Evolutionary conservation across 2,888 invertebrate genomes (phyloP), one percentile per base, ranked within the genome.

Genomic region (Apamea monoglypha): DNA sequence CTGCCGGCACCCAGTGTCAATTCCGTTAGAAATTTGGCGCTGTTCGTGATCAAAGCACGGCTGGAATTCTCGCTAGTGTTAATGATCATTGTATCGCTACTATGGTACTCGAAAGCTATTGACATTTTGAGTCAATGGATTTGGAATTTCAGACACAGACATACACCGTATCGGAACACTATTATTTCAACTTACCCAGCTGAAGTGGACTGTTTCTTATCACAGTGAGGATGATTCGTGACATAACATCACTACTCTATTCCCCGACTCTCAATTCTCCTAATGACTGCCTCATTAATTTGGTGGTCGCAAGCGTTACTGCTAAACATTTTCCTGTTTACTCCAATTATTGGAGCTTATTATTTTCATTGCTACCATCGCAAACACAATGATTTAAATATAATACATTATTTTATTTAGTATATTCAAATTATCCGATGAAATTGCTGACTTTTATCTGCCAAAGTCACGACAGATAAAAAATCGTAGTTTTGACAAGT

Each of bases 11-110:
- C 75, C 47, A 47, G 66, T 85, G 85, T 81, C 56, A 74, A 85
- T 59, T 32, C 70, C 66, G 32, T 66, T 5, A 69, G 82, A 82
- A 85, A 85, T 83, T 83, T 85, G 82, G 82, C 82, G 81, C 82
- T 4, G 32, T 61, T 74, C 40, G 47, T 40, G 50, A 53, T 40
- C 36, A 47, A 66, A 81, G 14, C 66, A 16, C 64, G 29, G 53
- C 7, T 56, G 21, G 50, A 61, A 70, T 81, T 81, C 64, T 1
- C n/a, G 25, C n/a, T 8, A 29, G 61, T 80, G 32, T 82, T 82
- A 59, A 50, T 40, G 40, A n/a, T 61, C 44, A 79, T 44, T 44
- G 21, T 64, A 36, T 18, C n/a, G 25, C 16, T 14, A 47, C 8
- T 61, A 18, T 81, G 1, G 32, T 14, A 74, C 1, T 47, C 4